These are phyloP conservation scores for Diaprepes abbreviatus DNA, from an alignment of 2,888 invertebrate genomes.

Conservation along the genomic window DNA sequence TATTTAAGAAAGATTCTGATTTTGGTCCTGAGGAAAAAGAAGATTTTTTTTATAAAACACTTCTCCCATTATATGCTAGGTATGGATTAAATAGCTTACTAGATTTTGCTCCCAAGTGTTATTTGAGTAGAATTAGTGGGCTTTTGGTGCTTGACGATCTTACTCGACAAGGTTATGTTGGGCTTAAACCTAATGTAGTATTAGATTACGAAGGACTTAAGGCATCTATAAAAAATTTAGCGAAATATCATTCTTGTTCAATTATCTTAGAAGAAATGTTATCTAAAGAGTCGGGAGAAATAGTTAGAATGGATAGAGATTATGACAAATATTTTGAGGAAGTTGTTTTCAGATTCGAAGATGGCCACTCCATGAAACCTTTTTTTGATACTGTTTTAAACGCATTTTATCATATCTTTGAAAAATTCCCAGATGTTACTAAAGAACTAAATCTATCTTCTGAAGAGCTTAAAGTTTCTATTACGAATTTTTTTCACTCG, in stretches of 20 bases:
- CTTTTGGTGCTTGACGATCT: constrained; percentile 66
- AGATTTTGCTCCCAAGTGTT: constrained; percentile 61
- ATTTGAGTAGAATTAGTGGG: constrained; percentile 58
- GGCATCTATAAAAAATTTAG: constrained; percentile 53
- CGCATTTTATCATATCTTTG: not conserved
- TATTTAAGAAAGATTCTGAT: not conserved
- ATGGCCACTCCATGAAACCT: not conserved
- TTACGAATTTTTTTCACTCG: not conserved
- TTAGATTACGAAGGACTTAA: constrained; percentile 51
- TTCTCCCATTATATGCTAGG: constrained; percentile 62
- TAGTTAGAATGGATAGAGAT: constrained; percentile 55
- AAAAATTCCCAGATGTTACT: constrained; percentile 14
- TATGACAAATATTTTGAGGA: constrained; percentile 53
- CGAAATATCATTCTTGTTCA: constrained; percentile 58
- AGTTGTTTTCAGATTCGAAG: not conserved
- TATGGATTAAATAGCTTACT: constrained; percentile 52
- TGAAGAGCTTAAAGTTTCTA: not conserved
- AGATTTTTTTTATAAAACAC: constrained; percentile 63
- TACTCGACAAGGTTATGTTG: constrained; percentile 41
- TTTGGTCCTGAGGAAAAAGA: constrained; percentile 49
- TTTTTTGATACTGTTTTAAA: not conserved
- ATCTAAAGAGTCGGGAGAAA: constrained; percentile 48
- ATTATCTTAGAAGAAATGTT: constrained; percentile 60
- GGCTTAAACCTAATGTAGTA: constrained; percentile 20
- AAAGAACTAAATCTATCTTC: not conserved